Base-by-base conservation (phyloP, 2,888 invertebrate genomes). In the Lasioglossum vierecki region DNA sequence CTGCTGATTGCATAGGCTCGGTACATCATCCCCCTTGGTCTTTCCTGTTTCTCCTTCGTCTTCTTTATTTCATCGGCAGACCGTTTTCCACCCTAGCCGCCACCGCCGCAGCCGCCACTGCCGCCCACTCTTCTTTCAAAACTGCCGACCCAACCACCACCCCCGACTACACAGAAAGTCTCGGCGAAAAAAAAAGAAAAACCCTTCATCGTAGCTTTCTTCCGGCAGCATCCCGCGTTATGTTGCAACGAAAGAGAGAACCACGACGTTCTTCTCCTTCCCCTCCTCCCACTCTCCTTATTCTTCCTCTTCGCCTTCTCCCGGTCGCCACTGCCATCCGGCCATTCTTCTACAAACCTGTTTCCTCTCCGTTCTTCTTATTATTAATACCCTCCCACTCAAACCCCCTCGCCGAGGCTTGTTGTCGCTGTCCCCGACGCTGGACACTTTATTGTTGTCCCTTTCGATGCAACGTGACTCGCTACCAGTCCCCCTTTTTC, bases 281-380 rank as follows among this genome's bases (percentile, higher is more conserved):
- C 46, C 15, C 46, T 0, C 15, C 46, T 70, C 70, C 15, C 46
- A 1, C 46, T 0, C 80, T 74, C 66, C 82, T 80, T 71, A 35
- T 85, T 79, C 80, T 75, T 63, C 85, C 76, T 71, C 79, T 74
- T 83, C 76, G 76, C 71, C 78, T 72, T 57, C n/a, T 57, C n/a
- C 70, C 80, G 75, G 53, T 76, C 80, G 73, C 80, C 71, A 82
- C 80, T 75, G 73, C 88, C 72, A 79, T 71, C 85, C 41, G 89
- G 86, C 91, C 90, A 93, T 93, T 93, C 93, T 93, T 93, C 92
- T 85, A 84, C 91, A 92, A 94, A 94, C 94, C 93, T 92, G 93
- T 94, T 94, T 93, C 92, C 92, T 93, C 91, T 93, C 91, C 90
- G 90, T 92, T 93, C 91, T 94, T 93, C 91, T 93, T 93, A 92